Conservation (phyloP, 2,113 vertebrate species). For the Pedionomus torquatus region DNA sequence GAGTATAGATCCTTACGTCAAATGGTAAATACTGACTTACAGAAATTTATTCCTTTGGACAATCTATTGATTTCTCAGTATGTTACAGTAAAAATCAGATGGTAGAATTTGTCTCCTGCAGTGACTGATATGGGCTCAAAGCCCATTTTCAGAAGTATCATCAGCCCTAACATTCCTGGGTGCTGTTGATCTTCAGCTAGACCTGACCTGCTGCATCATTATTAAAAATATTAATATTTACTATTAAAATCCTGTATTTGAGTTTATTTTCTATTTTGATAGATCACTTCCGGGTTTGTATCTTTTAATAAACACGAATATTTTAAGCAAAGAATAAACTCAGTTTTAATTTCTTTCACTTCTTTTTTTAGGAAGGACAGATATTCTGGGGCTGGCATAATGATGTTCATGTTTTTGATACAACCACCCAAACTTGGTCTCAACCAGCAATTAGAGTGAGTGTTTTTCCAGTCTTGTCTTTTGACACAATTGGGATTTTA, state of each 20-base stretch:
- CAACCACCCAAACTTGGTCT: constrained; percentile 82
- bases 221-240: background rate
- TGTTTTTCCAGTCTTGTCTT: background rate
- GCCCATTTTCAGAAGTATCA: background rate
- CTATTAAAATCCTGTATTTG: background rate
- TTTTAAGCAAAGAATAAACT: background rate
- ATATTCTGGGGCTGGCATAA: constrained; percentile 97
- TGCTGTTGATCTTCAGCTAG: background rate
- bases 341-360: background rate
- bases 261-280: background rate
- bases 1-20: background rate
- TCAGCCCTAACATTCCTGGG: background rate
- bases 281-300: background rate
- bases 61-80: background rate
- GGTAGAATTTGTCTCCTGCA: background rate
- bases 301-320: background rate
- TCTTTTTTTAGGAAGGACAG: constrained; percentile 80
- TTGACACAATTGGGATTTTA: background rate
- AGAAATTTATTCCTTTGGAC: background rate
- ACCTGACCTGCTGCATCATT: background rate
- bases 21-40: background rate
- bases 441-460: constrained; percentile 86
- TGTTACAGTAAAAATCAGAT: background rate
- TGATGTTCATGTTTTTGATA: constrained; percentile 93
- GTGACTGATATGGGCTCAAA: background rate